Conservation (phyloP, 2,888 invertebrate species). For the Aelia acuminata region DNA sequence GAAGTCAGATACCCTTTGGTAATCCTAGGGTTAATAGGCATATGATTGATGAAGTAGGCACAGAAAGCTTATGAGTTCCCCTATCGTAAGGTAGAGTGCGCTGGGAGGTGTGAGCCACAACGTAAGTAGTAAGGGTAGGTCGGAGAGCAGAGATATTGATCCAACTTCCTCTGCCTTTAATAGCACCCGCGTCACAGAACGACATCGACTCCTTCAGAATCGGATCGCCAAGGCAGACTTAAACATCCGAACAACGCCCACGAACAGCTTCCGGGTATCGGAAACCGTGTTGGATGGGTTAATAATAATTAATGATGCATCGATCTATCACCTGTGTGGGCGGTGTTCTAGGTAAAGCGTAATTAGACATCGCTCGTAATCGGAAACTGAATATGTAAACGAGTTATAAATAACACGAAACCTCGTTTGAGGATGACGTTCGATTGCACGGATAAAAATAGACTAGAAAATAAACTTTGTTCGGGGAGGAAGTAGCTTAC, state of each 20-base stretch:
- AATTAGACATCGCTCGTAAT: neutral
- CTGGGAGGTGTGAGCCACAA: neutral
- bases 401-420: neutral
- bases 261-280: neutral
- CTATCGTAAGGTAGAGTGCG: neutral
- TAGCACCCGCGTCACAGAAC: neutral
- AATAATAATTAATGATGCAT: neutral
- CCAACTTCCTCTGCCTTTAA: neutral
- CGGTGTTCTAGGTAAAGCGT: neutral
- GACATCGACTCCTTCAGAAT: neutral
- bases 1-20: too few species aligned
- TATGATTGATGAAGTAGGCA: too few species aligned
- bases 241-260: neutral
- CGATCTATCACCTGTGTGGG: neutral
- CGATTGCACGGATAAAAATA: too few species aligned
- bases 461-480: too few species aligned
- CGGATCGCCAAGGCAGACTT: too few species aligned
- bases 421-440: neutral
- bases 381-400: neutral
- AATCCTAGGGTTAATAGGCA: too few species aligned
- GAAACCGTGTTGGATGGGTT: neutral
- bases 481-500: too few species aligned
- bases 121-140: slow-evolving; percentile 41
- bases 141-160: slow-evolving; percentile 37
- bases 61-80: neutral